These are phyloP conservation scores for Cairina moschata DNA, from an alignment of 2,113 vertebrate species.

Conservation along the genomic window DNA sequence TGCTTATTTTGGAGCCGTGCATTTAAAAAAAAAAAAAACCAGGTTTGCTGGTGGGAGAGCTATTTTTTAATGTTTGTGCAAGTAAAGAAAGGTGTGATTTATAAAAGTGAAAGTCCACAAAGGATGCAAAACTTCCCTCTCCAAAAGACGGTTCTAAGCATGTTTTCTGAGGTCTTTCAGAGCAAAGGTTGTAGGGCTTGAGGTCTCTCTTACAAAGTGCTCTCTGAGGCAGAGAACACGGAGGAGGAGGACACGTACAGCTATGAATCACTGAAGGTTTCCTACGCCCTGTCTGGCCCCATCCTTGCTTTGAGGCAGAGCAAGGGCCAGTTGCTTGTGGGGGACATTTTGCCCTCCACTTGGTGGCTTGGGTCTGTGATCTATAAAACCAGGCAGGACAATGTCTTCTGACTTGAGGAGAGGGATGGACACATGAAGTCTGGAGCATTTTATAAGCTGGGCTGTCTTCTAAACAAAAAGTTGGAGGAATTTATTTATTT, in stretches of 20 bases:
- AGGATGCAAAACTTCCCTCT: background rate
- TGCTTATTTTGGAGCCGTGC: constrained; percentile 23
- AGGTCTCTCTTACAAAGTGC: background rate
- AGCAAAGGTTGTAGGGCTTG: background rate
- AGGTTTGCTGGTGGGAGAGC: constrained; percentile 1
- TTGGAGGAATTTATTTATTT: background rate
- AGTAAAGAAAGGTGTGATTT: constrained; percentile 38
- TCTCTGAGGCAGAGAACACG: background rate
- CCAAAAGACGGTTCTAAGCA: background rate
- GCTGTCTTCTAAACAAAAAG: constrained; percentile 5
- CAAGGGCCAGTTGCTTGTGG: background rate
- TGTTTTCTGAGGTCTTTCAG: background rate
- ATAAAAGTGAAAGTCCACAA: constrained; percentile 23
- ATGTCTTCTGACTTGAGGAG: background rate
- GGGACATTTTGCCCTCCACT: background rate
- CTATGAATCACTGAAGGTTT: background rate
- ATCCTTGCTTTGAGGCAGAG: background rate
- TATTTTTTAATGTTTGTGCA: constrained; percentile 39
- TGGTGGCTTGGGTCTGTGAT: background rate
- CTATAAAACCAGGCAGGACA: background rate
- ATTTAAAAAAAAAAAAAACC: background rate
- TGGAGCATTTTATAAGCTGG: background rate
- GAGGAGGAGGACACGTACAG: background rate
- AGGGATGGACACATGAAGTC: background rate
- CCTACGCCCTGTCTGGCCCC: background rate